Percentiles rank a stretch among this genome's conserved stretches.
Conservation (phyloP, 2,797 vertebrate species). For the Dryobates pubescens region DNA sequence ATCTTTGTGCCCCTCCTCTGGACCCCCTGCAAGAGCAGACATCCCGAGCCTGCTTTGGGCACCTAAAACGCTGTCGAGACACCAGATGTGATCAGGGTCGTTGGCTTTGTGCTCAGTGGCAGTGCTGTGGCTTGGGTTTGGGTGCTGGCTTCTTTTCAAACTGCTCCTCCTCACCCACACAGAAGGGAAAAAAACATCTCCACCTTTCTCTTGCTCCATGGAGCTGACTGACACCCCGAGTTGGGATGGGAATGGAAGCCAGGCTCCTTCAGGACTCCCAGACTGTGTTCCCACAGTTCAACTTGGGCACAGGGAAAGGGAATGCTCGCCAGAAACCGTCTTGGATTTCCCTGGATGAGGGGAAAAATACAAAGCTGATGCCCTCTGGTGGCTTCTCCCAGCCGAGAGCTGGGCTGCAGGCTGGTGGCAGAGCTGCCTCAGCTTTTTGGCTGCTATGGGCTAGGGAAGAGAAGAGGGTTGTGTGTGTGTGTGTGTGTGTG, state of each 20-base stretch:
- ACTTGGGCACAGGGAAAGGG: neutral
- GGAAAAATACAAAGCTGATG: slow-evolving; percentile 30
- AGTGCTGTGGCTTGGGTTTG: neutral
- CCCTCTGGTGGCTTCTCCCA: slow-evolving; percentile 55
- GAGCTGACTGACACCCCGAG: neutral
- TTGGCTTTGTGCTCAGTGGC: neutral
- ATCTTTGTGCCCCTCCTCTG: too few species aligned
- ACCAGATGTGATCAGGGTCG: rapidly evolving
- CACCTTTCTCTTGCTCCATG: rapidly evolving
- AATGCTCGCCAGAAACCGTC: neutral
- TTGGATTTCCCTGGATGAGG: neutral
- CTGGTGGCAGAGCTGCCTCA: neutral
- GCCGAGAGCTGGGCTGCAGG: neutral
- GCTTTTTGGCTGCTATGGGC: rapidly evolving
- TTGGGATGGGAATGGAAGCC: neutral
- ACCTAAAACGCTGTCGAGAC: neutral
- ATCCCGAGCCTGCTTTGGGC: neutral
- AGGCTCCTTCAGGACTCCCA: neutral
- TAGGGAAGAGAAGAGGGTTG: neutral
- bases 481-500: too few species aligned
- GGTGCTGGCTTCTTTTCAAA: neutral
- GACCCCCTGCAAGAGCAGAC: neutral
- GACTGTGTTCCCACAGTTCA: neutral
- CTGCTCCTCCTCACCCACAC: neutral
- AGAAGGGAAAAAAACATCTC: neutral